phyloP scores from a whole-genome alignment of 2,888 invertebrate genomes.

The Parnassius apollo region DNA sequence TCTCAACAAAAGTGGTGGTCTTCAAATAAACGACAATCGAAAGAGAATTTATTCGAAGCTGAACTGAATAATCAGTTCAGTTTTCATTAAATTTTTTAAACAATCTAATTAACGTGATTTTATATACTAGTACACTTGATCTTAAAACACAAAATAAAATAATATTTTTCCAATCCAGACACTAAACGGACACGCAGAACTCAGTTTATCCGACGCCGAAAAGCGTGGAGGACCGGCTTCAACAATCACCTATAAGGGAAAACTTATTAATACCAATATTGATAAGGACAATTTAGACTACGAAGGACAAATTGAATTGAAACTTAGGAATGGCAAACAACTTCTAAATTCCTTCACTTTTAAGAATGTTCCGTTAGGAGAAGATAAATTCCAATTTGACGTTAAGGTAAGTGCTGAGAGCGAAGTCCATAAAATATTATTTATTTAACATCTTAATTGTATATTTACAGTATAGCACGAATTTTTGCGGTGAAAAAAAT shows the following conservation, averaged over 20 bases:
- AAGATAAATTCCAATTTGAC: slow-evolving; percentile 51
- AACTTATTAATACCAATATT: slow-evolving; percentile 52
- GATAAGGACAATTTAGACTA: slow-evolving; percentile 53
- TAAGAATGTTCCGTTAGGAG: slow-evolving; percentile 55
- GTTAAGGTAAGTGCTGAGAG: slow-evolving; percentile 47
- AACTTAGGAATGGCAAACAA: slow-evolving; percentile 59
- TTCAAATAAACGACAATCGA: no score
- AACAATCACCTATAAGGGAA: slow-evolving; percentile 56
- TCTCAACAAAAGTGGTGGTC: no score
- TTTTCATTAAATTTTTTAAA: no score
- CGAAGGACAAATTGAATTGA: slow-evolving; percentile 58
- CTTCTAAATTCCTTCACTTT: slow-evolving; percentile 50
- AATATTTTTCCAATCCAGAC: slow-evolving; percentile 37
- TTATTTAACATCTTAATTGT: no score
- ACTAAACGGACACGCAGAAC: slow-evolving; percentile 53
- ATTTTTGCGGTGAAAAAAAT: no score
- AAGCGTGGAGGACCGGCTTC: slow-evolving; percentile 63
- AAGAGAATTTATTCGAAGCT: no score
- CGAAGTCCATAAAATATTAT: no score
- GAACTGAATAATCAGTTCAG: no score
- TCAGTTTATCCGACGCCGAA: slow-evolving; percentile 54
- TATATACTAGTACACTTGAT: no score
- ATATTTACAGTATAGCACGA: no score
- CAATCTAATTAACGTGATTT: no score
- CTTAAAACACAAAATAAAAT: background rate